phyloP scores from a whole-genome alignment of 2,888 invertebrate species.

The Heteromyza rotundicornis region DNA sequence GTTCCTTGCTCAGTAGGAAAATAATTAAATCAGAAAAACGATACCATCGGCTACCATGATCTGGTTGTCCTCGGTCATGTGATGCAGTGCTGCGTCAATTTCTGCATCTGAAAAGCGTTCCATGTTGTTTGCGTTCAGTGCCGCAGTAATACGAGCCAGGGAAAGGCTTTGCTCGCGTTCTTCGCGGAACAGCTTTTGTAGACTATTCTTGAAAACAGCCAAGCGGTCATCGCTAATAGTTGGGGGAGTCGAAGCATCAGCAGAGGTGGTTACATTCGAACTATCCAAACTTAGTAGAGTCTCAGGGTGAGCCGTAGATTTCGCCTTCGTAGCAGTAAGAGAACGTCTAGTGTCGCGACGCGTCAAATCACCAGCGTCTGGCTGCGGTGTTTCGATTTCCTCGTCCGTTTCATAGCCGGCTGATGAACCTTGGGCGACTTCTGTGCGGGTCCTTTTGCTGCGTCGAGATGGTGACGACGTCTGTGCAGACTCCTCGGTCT shows the following conservation, averaged over 20 bases:
- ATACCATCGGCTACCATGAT: slow-evolving; percentile 89
- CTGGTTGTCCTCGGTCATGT: slow-evolving; percentile 89
- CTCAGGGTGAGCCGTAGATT: slow-evolving; percentile 24
- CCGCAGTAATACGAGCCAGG: slow-evolving; percentile 69
- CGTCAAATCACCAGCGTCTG: slow-evolving; percentile 60
- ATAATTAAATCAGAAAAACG: slow-evolving; percentile 78
- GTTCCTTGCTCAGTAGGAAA: no score
- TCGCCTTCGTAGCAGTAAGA: slow-evolving; percentile 26
- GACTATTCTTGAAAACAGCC: slow-evolving; percentile 72
- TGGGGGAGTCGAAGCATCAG: slow-evolving; percentile 37
- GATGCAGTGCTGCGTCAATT: slow-evolving; percentile 77
- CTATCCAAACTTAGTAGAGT: slow-evolving; percentile 23
- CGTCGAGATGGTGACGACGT: slow-evolving; percentile 42
- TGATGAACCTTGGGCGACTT: slow-evolving; percentile 29
- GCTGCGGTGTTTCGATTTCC: slow-evolving; percentile 50
- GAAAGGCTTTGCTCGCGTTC: slow-evolving; percentile 79
- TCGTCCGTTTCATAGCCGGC: slow-evolving; percentile 47
- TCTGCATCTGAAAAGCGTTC: slow-evolving; percentile 72
- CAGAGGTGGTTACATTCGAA: slow-evolving; percentile 26
- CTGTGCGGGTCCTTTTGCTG: slow-evolving; percentile 50
- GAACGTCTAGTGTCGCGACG: slow-evolving; percentile 56
- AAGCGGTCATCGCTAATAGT: slow-evolving; percentile 65
- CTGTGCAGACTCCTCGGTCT: slow-evolving; percentile 59
- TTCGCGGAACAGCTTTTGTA: slow-evolving; percentile 79
- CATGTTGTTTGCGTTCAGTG: slow-evolving; percentile 70